Conservation (phyloP, 2,888 invertebrate species). For the Tipula vernalis region DNA sequence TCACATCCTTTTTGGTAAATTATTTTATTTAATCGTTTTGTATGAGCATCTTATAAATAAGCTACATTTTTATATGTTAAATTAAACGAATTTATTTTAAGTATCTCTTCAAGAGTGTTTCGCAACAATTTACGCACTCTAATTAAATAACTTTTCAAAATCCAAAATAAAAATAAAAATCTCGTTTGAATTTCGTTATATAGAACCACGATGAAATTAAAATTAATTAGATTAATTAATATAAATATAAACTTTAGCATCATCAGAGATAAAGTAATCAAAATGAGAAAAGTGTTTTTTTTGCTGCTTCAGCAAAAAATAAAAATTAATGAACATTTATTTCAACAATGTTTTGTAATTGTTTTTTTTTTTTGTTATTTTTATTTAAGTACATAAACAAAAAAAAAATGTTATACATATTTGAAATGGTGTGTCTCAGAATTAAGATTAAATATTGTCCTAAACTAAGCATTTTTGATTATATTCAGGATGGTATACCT, state of each 20-base stretch:
- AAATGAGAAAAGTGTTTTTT: background rate
- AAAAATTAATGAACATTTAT: background rate
- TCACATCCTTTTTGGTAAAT: background rate
- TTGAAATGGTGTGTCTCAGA: no score
- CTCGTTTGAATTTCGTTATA: background rate
- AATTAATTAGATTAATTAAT: background rate
- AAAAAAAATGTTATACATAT: no score
- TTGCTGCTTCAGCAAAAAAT: background rate
- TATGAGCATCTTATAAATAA: no score
- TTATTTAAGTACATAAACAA: no score
- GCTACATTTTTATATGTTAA: no score
- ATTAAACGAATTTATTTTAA: background rate
- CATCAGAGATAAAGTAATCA: background rate
- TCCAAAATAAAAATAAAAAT: background rate
- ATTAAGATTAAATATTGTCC: no score
- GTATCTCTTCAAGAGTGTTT: background rate
- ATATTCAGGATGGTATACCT: no score
- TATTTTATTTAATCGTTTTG: background rate
- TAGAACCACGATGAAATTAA: background rate
- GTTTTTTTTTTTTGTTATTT: background rate
- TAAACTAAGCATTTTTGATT: no score
- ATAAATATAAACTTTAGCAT: background rate
- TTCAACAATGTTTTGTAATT: background rate
- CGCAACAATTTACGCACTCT: background rate
- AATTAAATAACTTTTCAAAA: background rate